Evolutionary conservation across 2,888 invertebrate species (phyloP), one percentile per base, ranked within the genome.

Genomic region (Apeira syringaria): DNA sequence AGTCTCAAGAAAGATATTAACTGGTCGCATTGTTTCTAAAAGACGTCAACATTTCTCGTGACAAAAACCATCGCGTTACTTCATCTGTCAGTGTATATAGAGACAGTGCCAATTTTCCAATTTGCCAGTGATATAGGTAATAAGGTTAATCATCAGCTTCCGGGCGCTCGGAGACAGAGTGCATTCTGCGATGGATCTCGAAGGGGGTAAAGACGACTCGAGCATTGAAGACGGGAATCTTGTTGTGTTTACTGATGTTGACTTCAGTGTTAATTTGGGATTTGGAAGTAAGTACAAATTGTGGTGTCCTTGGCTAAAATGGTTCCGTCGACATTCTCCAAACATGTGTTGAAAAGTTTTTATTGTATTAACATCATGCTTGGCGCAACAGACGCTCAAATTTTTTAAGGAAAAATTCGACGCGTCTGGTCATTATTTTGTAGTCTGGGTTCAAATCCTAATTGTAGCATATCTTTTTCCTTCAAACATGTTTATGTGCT

Each of bases 181-280:
- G 42, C 41, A 55, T 31, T 44, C 34, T 18, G 59, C 57, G 53
- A 87, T 88, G 88, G 78, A 86, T 53, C 51, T 81, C 33, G 83
- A 87, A 66, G 57, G 60, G 5, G 74, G 59, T 5, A 78, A 73
- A 53, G 80, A 83, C 47, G 77, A 82, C 37, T 49, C 70, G 17
- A 80, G 81, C 60, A 54, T 70, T 5, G 83, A 85, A 53, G 84
- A 84, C 43, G 74, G 78, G 2, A 69, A 60, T 47, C 68, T 80
- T 8, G 53, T 86, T 8, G 80, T 82, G 20, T 88, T 78, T 47
- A 68, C 61, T 1, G 53, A 60, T 20, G 36, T 72, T 3, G 41
- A 39, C 17, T 60, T 27, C 22, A 15, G 13, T 10, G 34, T 40
- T 2, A 15, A 9, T 5, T 37, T 31, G 11, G 27, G 15, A 26